Base-by-base conservation (phyloP, 2,113 vertebrate species). In the Entelurus aequoreus region DNA sequence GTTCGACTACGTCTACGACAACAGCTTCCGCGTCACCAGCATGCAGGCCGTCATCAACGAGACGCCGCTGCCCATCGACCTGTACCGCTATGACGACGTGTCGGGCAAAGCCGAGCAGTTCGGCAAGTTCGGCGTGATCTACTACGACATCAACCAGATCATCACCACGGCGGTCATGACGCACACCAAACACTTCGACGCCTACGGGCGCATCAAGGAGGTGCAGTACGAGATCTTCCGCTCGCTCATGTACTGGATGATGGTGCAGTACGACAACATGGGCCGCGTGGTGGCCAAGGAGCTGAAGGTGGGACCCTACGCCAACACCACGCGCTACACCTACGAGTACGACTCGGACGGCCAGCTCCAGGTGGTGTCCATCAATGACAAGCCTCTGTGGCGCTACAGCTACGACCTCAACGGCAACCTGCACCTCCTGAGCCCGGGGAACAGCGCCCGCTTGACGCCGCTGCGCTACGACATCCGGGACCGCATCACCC, bases 221-320 rank as follows among this genome's bases (percentile, higher is more conserved):
- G 94, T 99, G 7, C 96, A 99, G 58, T 99, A 99, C 0, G 97
- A 99, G 83, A 98, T 99, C 57, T 98, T 99, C 72, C 93, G 97
- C 66, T 99, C 96, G 0, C 94, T 99, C 50, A 97, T 99, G 95
- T 99, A 95, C 83, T 98, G 97, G 96, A 98, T 99, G 96, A 97
- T 96, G 6, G 93, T 99, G 66, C 95, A 96, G 69, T 99, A 99
- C 0, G 97, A 99, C 82, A 97, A 95, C 80, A 98, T 98, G 95
- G 97, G 97, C 0, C 91, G 97, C n/a, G 96, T 99, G 3, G 93
- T 98, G 53, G 93, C 94, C 78, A 97, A 97, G 70, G 96, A 99
- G 80, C 84, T 99, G 7, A 98, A 98, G 65, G 95, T 99, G 2
- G 97, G 96, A 0, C 96, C 97, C n/a, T 98, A 98, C 0, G 97